Conservation (phyloP, 2,797 vertebrate species). For the Steatocranus sp. region DNA sequence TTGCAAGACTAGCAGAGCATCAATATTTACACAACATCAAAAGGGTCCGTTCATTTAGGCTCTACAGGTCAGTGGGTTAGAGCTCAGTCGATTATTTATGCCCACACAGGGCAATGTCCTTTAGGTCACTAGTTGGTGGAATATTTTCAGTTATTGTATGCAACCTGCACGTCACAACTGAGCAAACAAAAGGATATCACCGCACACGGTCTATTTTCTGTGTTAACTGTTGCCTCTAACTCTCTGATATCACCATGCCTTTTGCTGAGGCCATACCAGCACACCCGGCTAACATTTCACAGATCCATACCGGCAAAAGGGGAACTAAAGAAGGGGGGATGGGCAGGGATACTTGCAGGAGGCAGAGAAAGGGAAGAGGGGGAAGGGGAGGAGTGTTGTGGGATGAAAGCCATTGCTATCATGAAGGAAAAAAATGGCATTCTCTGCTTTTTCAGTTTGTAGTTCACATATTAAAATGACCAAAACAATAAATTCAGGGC, state of each 20-base stretch:
- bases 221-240: not conserved
- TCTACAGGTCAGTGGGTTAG: slow-evolving; percentile 3
- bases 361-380: slow-evolving; percentile 43
- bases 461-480: not conserved
- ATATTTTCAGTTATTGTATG: not conserved
- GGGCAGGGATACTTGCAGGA: slow-evolving; percentile 60
- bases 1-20: not conserved
- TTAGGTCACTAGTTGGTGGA: slow-evolving; percentile 31
- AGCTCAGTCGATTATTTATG: slow-evolving; percentile 29
- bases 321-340: slow-evolving; percentile 40
- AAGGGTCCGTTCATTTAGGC: slow-evolving; percentile 22
- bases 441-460: not conserved
- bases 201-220: not conserved
- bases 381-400: slow-evolving; percentile 18
- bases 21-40: not conserved
- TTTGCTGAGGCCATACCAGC: slow-evolving; percentile 21
- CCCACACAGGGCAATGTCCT: slow-evolving; percentile 43
- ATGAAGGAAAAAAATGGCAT: slow-evolving; percentile 16
- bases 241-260: slow-evolving; percentile 17
- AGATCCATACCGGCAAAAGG: slow-evolving; percentile 46
- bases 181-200: slow-evolving; percentile 10
- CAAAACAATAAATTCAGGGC: not conserved
- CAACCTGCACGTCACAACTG: not conserved
- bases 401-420: slow-evolving; percentile 50
- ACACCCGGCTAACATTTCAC: slow-evolving; percentile 57